Evolutionary conservation across 1,140 invertebrate species (phyloP), one percentile per base, ranked within the genome.

Genomic region (Wiebesia pumilae): DNA sequence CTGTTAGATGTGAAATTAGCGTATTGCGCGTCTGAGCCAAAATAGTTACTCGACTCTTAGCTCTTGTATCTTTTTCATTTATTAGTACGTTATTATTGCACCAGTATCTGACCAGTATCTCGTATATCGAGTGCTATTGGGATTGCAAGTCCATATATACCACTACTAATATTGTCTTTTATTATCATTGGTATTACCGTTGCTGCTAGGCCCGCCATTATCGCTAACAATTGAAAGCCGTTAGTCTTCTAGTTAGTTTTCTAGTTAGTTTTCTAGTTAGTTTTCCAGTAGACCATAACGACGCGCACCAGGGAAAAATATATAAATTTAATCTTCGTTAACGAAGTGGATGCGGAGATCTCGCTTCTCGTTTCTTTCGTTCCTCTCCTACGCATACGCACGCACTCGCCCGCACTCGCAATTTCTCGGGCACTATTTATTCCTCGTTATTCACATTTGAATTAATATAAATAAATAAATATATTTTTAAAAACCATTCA

Each of bases 1-100:
- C 87, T 88, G 85, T 89, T 89, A 89, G 86, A 81, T 87, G 84
- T 86, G 86, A 89, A 83, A 78, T 83, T 51, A 77, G 82, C 75
- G 83, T n/a, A 24, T 27, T 7, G n/a, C 19, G 30, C 40, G 51
- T 47, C 6, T 2, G 30, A 77, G 12, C 27, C 12, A 51, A 77
- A 77, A 51, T n/a, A n/a, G 19, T 10, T 54, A 54, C 51, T 54
- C 14, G 14, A 54, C 10, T 54, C 6, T 19, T 16, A 16, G 19
- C 9, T 54, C 9, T 10, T 54, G 51, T 2, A 54, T 10, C 19
- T 54, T 54, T 54, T 54, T 54, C 2, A 54, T 16, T 54, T 54
- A 54, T 2, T 54, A 10, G 2, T 54, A 54, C 14, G 51, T 16
- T 14, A 19, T 7, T 54, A 54, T 54, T 2, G 10, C 19, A 16